Percentiles rank a stretch among this genome's conserved stretches.
phyloP scores from a whole-genome alignment of 1,140 invertebrate genomes.

The Orchestia grillus region DNA sequence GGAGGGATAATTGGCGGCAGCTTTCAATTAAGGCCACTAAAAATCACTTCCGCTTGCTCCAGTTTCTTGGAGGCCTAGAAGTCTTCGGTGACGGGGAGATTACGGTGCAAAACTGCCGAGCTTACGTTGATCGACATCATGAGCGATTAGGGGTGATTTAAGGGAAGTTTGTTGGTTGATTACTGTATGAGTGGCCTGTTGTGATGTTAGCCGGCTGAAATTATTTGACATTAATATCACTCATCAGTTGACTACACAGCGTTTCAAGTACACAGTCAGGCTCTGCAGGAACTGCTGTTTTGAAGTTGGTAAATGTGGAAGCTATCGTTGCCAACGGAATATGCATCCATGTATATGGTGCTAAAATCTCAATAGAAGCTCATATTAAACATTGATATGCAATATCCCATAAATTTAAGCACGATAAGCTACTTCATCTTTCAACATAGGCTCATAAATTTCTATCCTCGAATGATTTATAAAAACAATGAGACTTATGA shows the following conservation, averaged over 20 bases:
- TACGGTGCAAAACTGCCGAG: neutral
- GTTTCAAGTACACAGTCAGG: neutral
- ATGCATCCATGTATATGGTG: too few species aligned
- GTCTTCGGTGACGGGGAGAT: neutral
- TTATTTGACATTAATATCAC: neutral
- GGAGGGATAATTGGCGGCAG: slow-evolving; percentile 44
- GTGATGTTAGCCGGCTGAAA: neutral
- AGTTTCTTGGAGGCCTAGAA: neutral
- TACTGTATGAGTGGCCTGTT: neutral
- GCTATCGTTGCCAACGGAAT: too few species aligned
- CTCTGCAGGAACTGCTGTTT: neutral
- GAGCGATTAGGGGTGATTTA: neutral
- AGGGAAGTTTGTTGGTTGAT: neutral
- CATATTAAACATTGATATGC: too few species aligned
- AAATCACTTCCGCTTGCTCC: slow-evolving; percentile 8
- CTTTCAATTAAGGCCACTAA: slow-evolving; percentile 41
- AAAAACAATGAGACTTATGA: too few species aligned
- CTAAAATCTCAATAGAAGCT: too few species aligned
- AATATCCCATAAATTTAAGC: too few species aligned
- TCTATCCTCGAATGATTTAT: too few species aligned
- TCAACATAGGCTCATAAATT: too few species aligned
- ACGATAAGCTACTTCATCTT: too few species aligned
- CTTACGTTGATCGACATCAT: neutral
- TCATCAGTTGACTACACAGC: neutral
- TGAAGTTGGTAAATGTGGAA: neutral